Base-by-base conservation (phyloP, 2,113 vertebrate species). In the Neogale vison region DNA sequence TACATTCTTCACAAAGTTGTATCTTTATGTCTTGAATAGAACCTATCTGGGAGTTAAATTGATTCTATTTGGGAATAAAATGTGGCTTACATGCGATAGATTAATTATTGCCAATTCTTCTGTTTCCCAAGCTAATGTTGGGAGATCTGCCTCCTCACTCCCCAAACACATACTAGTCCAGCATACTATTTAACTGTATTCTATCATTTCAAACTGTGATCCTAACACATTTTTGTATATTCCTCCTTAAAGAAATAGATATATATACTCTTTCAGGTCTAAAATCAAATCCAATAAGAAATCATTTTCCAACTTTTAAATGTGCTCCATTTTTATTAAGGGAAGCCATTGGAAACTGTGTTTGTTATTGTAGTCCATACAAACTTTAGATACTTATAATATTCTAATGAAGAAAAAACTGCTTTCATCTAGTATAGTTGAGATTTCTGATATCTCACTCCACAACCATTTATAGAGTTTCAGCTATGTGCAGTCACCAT, bases 391-490 rank as follows among this genome's bases (percentile, higher is more conserved):
- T 2, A 59, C 8, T 89, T 63, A n/a, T 59, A 47, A 84, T 71
- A n/a, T 47, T 82, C n/a, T 74, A 59, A 82, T 91, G 77, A 31
- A 61, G 47, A 96, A 88, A 84, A 71, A 93, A 86, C 59, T 79
- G 39, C 63, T 69, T 55, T 45, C 29, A 81, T 55, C 12, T 77
- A 90, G 34, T 50, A 80, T 29, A 74, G 15, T 42, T 83, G 52
- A 90, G 15, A 72, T 76, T 77, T 52, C 47, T 67, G 3, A 59
- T 80, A 85, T 52, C 74, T 23, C 31, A 76, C 9, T 92, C 18
- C 15, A 65, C 14, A 74, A 59, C 81, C 21, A 93, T n/a, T 65
- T 63, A 63, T 10, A 80, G 72, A 47, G 24, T 55, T 74, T 93
- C 15, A 90, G 7, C 29, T 50, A 14, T 59, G 20, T 87, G 20